These are phyloP conservation scores for Australoheros scitulus DNA, from an alignment of 2,113 vertebrate genomes.

Conservation along the genomic window DNA sequence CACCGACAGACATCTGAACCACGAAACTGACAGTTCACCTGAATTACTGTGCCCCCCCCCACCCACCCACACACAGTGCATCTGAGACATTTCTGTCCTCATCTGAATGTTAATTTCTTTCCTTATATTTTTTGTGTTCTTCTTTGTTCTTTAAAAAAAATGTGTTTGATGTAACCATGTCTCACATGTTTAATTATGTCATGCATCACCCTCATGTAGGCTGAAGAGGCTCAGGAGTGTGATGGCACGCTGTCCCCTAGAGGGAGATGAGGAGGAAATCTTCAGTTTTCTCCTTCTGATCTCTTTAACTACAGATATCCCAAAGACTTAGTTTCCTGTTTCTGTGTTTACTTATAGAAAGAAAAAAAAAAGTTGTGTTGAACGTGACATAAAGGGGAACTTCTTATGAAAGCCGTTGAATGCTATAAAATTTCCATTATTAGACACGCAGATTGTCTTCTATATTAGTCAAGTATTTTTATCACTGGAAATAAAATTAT, in stretches of 20 bases:
- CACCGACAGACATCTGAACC: background rate
- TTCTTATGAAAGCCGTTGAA: background rate
- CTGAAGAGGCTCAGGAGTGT: background rate
- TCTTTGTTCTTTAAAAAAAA: background rate
- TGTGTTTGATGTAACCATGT: rapidly evolving
- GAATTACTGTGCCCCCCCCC: too few species aligned
- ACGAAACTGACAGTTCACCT: too few species aligned
- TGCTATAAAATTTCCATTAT: conserved; percentile 4
- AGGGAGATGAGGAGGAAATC: background rate
- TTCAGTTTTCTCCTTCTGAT: background rate
- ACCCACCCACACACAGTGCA: rapidly evolving
- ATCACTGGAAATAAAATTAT: conserved; percentile 53
- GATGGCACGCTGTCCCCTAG: conserved; percentile 17
- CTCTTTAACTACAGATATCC: background rate
- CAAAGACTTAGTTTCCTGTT: background rate
- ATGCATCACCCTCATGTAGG: background rate
- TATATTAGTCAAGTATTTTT: conserved; percentile 48
- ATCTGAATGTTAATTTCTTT: too few species aligned
- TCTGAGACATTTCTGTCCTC: rapidly evolving
- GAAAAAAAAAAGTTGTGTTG: background rate
- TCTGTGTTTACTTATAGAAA: background rate
- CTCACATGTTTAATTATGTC: background rate
- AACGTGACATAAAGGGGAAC: background rate
- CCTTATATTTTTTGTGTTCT: background rate
- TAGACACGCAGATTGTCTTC: conserved; percentile 12